A percentile compares a stretch with the other conserved stretches of the same genome.
These are phyloP conservation scores for Epirrhoe tristata DNA, from an alignment of 2,888 invertebrate species.

Conservation along the genomic window DNA sequence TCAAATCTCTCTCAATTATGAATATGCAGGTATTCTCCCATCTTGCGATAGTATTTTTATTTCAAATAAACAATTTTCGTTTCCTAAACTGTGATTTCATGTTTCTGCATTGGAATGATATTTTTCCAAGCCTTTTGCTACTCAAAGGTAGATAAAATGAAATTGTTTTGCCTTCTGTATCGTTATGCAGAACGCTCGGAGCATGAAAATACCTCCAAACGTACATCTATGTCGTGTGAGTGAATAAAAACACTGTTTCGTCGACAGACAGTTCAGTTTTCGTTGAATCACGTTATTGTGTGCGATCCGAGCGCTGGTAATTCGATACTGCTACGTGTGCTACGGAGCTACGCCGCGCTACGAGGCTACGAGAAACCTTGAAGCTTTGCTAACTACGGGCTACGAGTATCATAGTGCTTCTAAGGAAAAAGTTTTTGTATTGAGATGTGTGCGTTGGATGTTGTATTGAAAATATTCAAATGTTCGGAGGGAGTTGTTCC, in stretches of 20 bases:
- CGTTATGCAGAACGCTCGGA: conserved; percentile 3
- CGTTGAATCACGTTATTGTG: conserved; percentile 17
- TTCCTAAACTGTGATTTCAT: background rate
- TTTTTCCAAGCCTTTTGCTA: background rate
- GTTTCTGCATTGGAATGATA: background rate
- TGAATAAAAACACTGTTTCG: conserved; percentile 7
- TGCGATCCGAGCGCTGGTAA: conserved; percentile 14
- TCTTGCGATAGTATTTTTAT: too few relatives aligned
- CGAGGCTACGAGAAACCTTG: conserved; percentile 22
- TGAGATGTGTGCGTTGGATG: conserved; percentile 1
- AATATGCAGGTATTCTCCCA: too few relatives aligned
- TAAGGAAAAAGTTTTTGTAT: conserved; percentile 3
- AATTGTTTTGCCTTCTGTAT: conserved; percentile 3
- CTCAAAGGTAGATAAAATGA: conserved; percentile 12
- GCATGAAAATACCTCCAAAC: conserved; percentile 1
- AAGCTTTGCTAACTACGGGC: conserved; percentile 2
- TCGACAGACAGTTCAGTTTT: conserved; percentile 16
- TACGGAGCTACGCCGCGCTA: conserved; percentile 23
- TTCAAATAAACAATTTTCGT: too few relatives aligned
- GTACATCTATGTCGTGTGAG: conserved; percentile 3
- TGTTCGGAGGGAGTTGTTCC: conserved; percentile 2
- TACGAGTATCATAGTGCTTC: background rate
- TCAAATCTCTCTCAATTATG: too few relatives aligned
- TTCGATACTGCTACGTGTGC: conserved; percentile 19
- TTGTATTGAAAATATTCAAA: conserved; percentile 12